Evolutionary conservation across 2,888 invertebrate species (phyloP).

Genomic region (Aphidoletes aphidimyza): DNA sequence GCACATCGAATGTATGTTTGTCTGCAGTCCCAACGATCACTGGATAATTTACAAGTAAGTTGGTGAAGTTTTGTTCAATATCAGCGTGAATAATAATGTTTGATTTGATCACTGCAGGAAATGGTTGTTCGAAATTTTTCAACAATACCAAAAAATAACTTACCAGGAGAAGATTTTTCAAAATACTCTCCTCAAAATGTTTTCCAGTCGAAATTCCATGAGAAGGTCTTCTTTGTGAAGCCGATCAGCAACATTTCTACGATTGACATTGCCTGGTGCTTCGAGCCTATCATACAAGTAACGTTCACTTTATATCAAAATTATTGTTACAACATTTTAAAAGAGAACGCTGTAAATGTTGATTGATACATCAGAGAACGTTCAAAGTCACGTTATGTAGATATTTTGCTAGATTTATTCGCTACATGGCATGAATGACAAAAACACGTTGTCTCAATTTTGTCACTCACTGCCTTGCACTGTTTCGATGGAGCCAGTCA

Average conservation of each 20-base stretch:
- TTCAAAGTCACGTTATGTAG: too few relatives aligned
- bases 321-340: background rate
- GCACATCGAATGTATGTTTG: constrained; percentile 89
- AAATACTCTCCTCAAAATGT: constrained; percentile 63
- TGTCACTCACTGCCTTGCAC: too few relatives aligned
- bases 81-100: background rate
- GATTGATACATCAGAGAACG: too few relatives aligned
- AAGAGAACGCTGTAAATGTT: too few relatives aligned
- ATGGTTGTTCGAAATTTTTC: constrained; percentile 72
- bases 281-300: constrained; percentile 57
- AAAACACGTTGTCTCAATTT: too few relatives aligned
- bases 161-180: constrained; percentile 73
- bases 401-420: too few relatives aligned
- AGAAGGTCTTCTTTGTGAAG: constrained; percentile 74
- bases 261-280: constrained; percentile 68
- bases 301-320: too few relatives aligned
- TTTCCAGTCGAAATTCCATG: constrained; percentile 63
- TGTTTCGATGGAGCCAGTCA: too few relatives aligned
- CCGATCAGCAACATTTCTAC: constrained; percentile 79
- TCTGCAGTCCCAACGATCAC: constrained; percentile 73
- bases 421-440: background rate
- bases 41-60: constrained; percentile 63
- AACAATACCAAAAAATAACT: constrained; percentile 74
- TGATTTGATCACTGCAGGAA: constrained; percentile 55
- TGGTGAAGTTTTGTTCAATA: background rate